These are phyloP conservation scores for Saturnia japonica DNA, from an alignment of 2,888 invertebrate species.

Conservation along the genomic window DNA sequence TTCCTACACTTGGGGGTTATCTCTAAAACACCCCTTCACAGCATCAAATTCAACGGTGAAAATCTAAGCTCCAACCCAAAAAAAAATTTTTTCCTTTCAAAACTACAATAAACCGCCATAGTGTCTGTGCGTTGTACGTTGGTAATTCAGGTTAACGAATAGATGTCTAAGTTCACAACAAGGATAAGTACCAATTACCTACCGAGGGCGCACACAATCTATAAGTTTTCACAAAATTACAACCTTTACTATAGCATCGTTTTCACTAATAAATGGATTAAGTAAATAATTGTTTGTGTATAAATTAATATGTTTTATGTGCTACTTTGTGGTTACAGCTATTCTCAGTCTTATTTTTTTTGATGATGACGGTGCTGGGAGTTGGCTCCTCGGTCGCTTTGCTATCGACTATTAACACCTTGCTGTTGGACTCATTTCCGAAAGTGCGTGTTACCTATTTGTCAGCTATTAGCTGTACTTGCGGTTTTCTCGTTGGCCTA, in stretches of 20 bases:
- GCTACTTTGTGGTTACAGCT: slow-evolving; percentile 68
- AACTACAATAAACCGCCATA: neutral
- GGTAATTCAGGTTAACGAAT: neutral
- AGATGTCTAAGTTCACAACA: neutral
- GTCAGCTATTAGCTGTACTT: slow-evolving; percentile 76
- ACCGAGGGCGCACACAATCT: neutral
- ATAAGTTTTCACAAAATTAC: neutral
- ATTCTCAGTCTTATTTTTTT: slow-evolving; percentile 89
- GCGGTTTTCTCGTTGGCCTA: slow-evolving; percentile 85
- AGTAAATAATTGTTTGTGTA: too few species aligned
- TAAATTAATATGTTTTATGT: neutral
- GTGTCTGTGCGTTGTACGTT: neutral
- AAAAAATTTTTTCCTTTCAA: neutral
- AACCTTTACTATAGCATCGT: neutral
- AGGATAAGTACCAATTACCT: neutral
- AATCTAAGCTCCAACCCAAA: neutral
- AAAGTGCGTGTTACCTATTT: slow-evolving; percentile 82
- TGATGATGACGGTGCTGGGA: slow-evolving; percentile 91
- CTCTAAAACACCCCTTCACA: too few species aligned
- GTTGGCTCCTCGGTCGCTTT: slow-evolving; percentile 89
- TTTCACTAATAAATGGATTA: neutral
- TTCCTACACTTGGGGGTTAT: too few species aligned
- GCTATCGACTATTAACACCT: slow-evolving; percentile 85
- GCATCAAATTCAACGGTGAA: too few species aligned
- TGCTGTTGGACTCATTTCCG: slow-evolving; percentile 86